A percentile compares a stretch with the other conserved stretches of the same genome.
phyloP scores from a whole-genome alignment of 1,140 invertebrate species.

The Ctenoplectra terminalis region DNA sequence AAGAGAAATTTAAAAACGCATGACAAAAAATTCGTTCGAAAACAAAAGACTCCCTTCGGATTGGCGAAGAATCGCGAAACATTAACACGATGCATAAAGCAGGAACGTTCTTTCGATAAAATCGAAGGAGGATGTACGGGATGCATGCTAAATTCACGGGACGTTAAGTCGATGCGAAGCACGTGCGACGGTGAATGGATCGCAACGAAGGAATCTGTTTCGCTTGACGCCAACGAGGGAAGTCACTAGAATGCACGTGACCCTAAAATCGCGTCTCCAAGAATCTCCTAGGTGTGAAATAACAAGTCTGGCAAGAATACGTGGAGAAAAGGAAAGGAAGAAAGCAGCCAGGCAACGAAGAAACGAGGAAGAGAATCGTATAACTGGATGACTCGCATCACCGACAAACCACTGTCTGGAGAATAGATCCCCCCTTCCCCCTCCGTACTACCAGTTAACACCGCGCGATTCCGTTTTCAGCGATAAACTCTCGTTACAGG shows the following conservation, averaged over 20 bases:
- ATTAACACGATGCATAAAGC: constrained; percentile 29
- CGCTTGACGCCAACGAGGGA: constrained; percentile 5
- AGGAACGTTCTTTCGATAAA: background rate
- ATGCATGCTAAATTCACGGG: constrained; percentile 43
- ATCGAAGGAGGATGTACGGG: background rate
- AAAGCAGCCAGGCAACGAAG: too few relatives aligned
- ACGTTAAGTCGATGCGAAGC: constrained; percentile 41
- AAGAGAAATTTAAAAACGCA: background rate
- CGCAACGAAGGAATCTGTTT: constrained; percentile 59
- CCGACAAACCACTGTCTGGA: background rate
- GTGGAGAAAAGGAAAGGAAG: background rate
- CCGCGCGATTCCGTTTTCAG: background rate
- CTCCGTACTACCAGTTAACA: background rate
- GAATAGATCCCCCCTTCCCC: too few relatives aligned
- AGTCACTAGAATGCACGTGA: constrained; percentile 17
- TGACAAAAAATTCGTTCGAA: background rate
- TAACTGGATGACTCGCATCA: constrained; percentile 23
- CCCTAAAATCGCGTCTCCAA: background rate
- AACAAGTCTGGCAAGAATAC: background rate
- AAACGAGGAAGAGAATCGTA: background rate
- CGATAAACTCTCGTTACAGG: background rate
- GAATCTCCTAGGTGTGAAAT: background rate
- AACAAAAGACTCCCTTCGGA: background rate
- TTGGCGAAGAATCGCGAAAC: background rate
- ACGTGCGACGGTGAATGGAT: constrained; percentile 55